Percentiles rank a stretch among this genome's conserved stretches.
phyloP scores from a whole-genome alignment of 2,888 invertebrate genomes.

The Thymelicus acteon region DNA sequence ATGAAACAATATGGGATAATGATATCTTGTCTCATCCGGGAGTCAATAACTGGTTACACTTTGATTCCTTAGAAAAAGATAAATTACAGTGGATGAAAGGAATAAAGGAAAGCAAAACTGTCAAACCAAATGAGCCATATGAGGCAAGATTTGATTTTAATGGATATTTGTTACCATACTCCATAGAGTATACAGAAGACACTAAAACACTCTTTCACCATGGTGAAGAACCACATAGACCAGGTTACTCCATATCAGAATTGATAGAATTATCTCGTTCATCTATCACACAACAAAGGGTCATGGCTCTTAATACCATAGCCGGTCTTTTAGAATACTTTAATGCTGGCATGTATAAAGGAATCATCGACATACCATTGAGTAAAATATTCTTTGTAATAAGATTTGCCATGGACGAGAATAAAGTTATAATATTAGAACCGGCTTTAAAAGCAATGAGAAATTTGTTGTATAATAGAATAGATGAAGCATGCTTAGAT shows the following conservation, averaged over 20 bases:
- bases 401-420: conserved; percentile 94
- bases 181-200: conserved; percentile 82
- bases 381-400: conserved; percentile 92
- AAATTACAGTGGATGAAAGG: conserved; percentile 95
- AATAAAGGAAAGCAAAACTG: conserved; percentile 82
- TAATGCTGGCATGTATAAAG: conserved; percentile 90
- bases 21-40: conserved; percentile 86
- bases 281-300: conserved; percentile 92
- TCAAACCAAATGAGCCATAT: conserved; percentile 86
- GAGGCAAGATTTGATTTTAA: conserved; percentile 94
- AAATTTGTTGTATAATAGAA: conserved; percentile 89
- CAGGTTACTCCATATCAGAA: conserved; percentile 96
- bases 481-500: conserved; percentile 92
- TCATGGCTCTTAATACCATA: conserved; percentile 91
- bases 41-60: conserved; percentile 91
- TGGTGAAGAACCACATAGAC: conserved; percentile 95
- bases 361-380: conserved; percentile 89
- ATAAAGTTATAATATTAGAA: conserved; percentile 88
- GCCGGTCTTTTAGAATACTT: conserved; percentile 91
- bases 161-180: conserved; percentile 90
- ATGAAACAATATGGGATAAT: conserved; percentile 76
- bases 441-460: conserved; percentile 91
- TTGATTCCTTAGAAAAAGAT: conserved; percentile 93
- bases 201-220: conserved; percentile 93
- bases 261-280: conserved; percentile 92